Percentiles rank a stretch among this genome's conserved stretches.
Evolutionary conservation across 2,888 invertebrate species (phyloP).

Genomic region (Archips crataeganus): DNA sequence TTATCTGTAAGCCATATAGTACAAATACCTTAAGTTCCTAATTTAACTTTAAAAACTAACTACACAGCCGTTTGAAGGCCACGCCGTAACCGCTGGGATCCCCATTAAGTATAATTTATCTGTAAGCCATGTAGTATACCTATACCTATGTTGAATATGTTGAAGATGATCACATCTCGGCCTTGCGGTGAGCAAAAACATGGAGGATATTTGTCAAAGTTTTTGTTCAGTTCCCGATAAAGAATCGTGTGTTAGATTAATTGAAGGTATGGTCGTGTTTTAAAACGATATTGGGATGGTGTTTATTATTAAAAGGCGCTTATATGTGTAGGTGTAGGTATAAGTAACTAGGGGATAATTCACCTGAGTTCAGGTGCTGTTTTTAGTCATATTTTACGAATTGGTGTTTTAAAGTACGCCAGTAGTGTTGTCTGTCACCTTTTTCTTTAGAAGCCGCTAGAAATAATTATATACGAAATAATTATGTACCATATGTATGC

Average conservation of each 20-base stretch:
- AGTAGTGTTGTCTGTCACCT: no score
- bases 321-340: no score
- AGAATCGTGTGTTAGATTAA: constrained; percentile 8
- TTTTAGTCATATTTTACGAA: no score
- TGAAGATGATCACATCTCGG: constrained; percentile 14
- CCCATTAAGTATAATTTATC: constrained; percentile 22
- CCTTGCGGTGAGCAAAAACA: constrained; percentile 21
- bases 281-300: no score
- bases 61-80: not conserved
- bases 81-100: not conserved
- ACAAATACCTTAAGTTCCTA: not conserved
- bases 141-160: not conserved
- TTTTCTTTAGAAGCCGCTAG: no score
- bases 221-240: constrained; percentile 8
- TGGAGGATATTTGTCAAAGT: constrained; percentile 7
- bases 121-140: not conserved
- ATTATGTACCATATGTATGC: no score
- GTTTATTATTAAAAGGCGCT: no score
- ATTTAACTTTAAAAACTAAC: no score
- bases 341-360: no score
- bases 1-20: not conserved
- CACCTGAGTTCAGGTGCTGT: no score
- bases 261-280: not conserved
- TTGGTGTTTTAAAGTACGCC: no score
- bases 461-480: no score